Conservation (phyloP, 2,113 vertebrate genomes). For the Acanthochromis polyacanthus region DNA sequence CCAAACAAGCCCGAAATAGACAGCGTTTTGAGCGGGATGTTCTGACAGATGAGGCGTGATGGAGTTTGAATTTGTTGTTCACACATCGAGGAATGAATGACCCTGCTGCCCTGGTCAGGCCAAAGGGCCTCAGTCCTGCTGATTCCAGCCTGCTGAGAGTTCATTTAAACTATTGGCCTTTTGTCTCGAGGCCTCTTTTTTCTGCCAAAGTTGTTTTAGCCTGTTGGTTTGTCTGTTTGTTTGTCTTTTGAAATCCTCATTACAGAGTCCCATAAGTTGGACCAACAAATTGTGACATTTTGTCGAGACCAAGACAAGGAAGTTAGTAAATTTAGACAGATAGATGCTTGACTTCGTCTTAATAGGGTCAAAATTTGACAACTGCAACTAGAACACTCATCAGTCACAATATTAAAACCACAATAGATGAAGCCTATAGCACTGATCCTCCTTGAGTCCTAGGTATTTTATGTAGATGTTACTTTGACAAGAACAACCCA, state of each 20-base stretch:
- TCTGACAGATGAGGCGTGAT: conserved; percentile 54
- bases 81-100: conserved; percentile 41
- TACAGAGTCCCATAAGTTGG: neutral
- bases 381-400: too few species aligned
- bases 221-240: neutral
- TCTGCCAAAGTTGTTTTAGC: neutral
- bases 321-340: neutral
- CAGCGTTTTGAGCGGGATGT: conserved; percentile 44
- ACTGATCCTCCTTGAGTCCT: too few species aligned
- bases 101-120: conserved; percentile 17
- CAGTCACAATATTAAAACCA: too few species aligned
- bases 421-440: too few species aligned
- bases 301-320: neutral
- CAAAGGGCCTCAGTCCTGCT: neutral
- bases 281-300: neutral
- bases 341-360: neutral
- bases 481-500: too few species aligned
- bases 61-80: conserved; percentile 36
- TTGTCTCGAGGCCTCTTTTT: neutral
- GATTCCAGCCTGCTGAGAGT: neutral
- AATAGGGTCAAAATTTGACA: neutral
- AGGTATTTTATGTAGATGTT: too few species aligned
- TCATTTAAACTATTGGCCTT: conserved; percentile 2
- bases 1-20: conserved; percentile 71
- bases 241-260: neutral